Conservation (phyloP, 2,797 vertebrate genomes). For the Pelodytes ibericus region DNA sequence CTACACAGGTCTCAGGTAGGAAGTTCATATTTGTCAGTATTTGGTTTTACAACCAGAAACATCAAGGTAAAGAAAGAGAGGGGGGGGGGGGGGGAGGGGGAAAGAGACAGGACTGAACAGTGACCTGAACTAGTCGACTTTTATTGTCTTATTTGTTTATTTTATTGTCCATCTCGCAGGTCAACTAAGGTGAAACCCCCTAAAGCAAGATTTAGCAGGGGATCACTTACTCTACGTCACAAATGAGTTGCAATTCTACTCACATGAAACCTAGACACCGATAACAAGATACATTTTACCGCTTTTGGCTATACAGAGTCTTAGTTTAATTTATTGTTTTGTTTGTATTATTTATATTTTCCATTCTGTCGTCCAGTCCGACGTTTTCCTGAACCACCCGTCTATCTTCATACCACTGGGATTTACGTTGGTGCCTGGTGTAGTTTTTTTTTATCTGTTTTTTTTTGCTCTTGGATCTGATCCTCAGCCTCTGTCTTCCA, state of each 20-base stretch:
- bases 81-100: too few species aligned
- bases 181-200: constrained; percentile 32
- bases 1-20: not conserved
- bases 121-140: not conserved
- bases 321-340: constrained; percentile 26
- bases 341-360: constrained; percentile 49
- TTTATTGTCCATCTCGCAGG: constrained; percentile 32
- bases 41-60: constrained; percentile 17
- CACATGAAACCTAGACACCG: constrained; percentile 2
- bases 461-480: constrained; percentile 36
- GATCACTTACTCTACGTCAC: constrained; percentile 20
- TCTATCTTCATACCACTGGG: constrained; percentile 39
- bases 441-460: too few species aligned
- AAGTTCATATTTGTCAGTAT: constrained; percentile 14
- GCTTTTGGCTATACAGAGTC: not conserved
- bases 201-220: constrained; percentile 22
- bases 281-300: not conserved
- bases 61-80: not conserved
- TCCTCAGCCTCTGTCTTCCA: constrained; percentile 42
- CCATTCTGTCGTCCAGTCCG: constrained; percentile 45
- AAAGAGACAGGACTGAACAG: not conserved
- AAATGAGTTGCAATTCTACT: not conserved
- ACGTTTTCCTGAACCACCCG: constrained; percentile 16
- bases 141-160: constrained; percentile 17
- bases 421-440: constrained; percentile 44